These are phyloP conservation scores for Nesogale talazaci DNA, from an alignment of 2,113 vertebrate species.

Conservation along the genomic window DNA sequence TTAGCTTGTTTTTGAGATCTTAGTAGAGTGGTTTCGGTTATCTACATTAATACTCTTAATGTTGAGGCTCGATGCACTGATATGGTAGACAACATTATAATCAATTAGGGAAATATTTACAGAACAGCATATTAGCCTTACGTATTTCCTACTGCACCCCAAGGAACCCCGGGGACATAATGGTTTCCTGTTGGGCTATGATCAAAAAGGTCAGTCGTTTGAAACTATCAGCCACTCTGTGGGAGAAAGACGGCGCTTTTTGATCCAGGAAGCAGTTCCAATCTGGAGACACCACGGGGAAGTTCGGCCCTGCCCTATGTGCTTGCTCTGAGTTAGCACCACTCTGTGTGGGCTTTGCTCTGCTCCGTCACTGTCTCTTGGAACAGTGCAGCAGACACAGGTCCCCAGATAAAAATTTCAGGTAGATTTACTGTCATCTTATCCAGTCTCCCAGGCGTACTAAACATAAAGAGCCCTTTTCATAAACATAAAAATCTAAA, in stretches of 20 bases:
- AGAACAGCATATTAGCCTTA: not conserved
- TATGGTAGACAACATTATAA: not conserved
- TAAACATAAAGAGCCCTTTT: not conserved
- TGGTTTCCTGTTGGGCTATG: too few relatives aligned
- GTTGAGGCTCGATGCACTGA: not conserved
- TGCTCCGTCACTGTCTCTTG: not conserved
- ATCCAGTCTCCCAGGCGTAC: not conserved
- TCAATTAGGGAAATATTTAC: not conserved
- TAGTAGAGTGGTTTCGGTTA: not conserved
- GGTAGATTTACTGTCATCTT: not conserved
- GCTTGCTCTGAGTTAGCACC: too few relatives aligned
- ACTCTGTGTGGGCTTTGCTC: too few relatives aligned
- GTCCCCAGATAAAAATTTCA: not conserved
- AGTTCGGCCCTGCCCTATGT: too few relatives aligned
- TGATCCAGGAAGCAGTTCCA: too few relatives aligned
- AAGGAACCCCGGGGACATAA: too few relatives aligned
- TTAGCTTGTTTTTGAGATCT: slow-evolving; percentile 3
- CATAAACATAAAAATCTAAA: not conserved
- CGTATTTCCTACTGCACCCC: too few relatives aligned
- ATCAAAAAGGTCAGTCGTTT: too few relatives aligned
- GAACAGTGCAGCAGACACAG: not conserved
- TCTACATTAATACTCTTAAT: not conserved
- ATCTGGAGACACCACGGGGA: too few relatives aligned
- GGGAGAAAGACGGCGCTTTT: too few relatives aligned
- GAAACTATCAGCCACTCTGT: too few relatives aligned